Evolutionary conservation across 2,888 invertebrate species (phyloP).

Genomic region (Auanema freiburgensis): DNA sequence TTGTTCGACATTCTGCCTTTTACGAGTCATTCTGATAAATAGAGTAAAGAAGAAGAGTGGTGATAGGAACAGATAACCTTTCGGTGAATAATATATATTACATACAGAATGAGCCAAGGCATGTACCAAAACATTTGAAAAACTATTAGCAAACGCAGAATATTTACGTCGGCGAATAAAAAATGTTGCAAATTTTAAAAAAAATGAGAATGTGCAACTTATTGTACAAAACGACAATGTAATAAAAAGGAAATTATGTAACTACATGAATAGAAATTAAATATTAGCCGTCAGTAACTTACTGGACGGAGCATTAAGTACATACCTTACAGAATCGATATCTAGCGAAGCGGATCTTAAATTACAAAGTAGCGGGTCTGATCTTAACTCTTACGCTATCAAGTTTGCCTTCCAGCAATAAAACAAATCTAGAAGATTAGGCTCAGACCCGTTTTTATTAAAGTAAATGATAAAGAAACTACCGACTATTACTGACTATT

Average conservation of each 20-base stretch:
- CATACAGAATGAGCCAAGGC: too few species aligned
- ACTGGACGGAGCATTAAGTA: conserved; percentile 1
- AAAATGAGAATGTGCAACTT: conserved; percentile 5
- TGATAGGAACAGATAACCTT: background rate
- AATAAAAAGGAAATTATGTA: background rate
- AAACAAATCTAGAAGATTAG: too few species aligned
- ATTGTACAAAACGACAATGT: background rate
- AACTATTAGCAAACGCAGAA: conserved; percentile 27
- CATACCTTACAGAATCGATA: conserved; percentile 5
- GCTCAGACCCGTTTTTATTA: too few species aligned
- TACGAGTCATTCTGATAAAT: conserved; percentile 34
- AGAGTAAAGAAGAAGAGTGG: background rate
- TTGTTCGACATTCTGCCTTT: conserved; percentile 35
- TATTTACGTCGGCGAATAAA: conserved; percentile 16
- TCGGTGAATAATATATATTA: background rate
- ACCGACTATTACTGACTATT: conserved; percentile 10
- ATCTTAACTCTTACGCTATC: too few species aligned
- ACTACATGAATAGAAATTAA: conserved; percentile 3
- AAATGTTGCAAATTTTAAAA: background rate
- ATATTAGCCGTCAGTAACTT: background rate
- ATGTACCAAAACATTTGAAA: conserved; percentile 10
- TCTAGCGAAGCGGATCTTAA: conserved; percentile 4
- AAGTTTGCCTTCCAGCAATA: too few species aligned
- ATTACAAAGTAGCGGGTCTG: background rate
- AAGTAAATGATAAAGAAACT: too few species aligned